Percentiles rank a stretch among this genome's conserved stretches.
phyloP scores from a whole-genome alignment of 2,797 vertebrate genomes.

The Phylloscopus collybita region DNA sequence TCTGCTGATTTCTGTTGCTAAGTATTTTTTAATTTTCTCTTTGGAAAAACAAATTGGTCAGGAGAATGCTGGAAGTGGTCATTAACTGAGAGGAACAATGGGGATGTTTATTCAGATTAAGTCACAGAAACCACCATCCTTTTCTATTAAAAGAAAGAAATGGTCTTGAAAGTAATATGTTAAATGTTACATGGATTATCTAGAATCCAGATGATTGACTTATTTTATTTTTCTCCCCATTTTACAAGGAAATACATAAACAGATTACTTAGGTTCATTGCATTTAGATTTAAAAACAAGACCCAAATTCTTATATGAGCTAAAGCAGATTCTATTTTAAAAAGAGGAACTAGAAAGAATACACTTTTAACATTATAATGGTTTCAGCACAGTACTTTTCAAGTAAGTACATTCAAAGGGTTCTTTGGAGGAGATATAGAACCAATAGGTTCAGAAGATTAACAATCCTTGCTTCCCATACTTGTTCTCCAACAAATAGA shows the following conservation, averaged over 20 bases:
- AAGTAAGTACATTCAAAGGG: neutral
- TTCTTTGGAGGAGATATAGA: neutral
- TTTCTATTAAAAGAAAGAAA: neutral
- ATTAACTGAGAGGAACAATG: conserved; percentile 7
- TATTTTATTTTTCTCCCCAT: neutral
- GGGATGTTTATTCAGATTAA: conserved; percentile 14
- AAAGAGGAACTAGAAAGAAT: neutral
- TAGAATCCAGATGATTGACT: neutral
- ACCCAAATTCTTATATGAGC: neutral
- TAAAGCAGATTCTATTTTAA: conserved; percentile 1
- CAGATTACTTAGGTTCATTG: neutral
- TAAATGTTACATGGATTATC: neutral
- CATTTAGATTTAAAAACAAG: neutral
- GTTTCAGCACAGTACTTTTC: neutral
- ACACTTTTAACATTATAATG: neutral
- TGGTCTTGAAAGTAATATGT: neutral
- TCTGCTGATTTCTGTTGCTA: neutral
- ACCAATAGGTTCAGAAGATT: neutral
- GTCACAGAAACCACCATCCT: neutral
- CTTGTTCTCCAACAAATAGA: neutral
- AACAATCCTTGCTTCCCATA: neutral
- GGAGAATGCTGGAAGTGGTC: neutral
- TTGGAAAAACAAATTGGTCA: conserved; percentile 1
- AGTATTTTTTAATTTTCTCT: neutral
- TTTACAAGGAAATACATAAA: conserved; percentile 25